phyloP scores from a whole-genome alignment of 2,797 vertebrate species.

The Peromyscus eremicus region DNA sequence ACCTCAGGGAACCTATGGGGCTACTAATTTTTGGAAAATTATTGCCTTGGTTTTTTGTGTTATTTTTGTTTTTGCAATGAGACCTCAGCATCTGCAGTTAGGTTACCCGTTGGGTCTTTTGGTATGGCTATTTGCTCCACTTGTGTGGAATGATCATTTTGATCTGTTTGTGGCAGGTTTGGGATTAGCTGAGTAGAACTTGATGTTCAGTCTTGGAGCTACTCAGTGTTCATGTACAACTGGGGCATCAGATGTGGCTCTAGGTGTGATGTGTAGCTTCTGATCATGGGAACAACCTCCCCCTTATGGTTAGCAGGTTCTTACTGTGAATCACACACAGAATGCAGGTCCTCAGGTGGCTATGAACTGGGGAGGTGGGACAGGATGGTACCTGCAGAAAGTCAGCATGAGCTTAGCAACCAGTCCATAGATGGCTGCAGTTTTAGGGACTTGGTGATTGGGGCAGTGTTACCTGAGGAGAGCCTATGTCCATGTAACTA shows the following conservation, averaged over 20 bases:
- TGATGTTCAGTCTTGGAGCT: background rate
- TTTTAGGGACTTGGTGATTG: background rate
- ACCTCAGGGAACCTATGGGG: background rate
- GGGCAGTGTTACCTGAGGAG: background rate
- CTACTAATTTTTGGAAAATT: background rate
- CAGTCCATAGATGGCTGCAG: background rate
- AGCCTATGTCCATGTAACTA: background rate
- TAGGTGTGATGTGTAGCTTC: background rate
- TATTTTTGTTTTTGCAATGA: background rate
- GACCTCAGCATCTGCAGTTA: background rate
- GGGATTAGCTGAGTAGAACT: background rate
- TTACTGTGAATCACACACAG: background rate
- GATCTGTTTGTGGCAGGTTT: background rate
- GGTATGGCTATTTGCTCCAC: background rate
- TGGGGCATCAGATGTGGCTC: background rate
- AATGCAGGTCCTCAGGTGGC: background rate
- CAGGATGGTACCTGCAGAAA: background rate
- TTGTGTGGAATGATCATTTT: background rate
- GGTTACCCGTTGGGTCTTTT: background rate
- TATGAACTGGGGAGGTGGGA: background rate
- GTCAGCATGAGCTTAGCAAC: background rate
- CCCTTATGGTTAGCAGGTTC: background rate
- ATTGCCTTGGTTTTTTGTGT: background rate
- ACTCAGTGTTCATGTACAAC: background rate
- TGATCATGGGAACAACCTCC: background rate